A percentile compares a stretch with the other conserved stretches of the same genome.
Conservation (phyloP, 2,888 invertebrate genomes). For the Halictus ligatus region DNA sequence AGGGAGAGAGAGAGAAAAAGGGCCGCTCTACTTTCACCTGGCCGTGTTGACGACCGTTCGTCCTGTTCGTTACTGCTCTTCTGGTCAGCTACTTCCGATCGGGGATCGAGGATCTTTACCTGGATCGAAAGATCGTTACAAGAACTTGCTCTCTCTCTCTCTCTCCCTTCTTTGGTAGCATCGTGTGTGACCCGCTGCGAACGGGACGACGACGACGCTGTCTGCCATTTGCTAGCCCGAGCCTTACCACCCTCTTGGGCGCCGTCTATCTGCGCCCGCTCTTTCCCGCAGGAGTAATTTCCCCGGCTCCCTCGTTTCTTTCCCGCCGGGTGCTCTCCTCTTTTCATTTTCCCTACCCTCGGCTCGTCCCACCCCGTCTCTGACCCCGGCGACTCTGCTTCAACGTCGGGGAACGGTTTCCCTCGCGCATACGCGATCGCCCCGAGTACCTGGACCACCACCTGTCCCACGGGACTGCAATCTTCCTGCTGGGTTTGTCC, state of each 20-base stretch:
- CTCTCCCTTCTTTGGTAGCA: slow-evolving; percentile 34
- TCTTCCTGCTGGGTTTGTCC: slow-evolving; percentile 40
- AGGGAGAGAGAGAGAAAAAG: not conserved
- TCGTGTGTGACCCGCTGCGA: slow-evolving; percentile 36
- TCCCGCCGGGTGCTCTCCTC: slow-evolving; percentile 33
- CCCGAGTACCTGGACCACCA: slow-evolving; percentile 29
- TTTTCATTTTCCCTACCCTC: slow-evolving; percentile 44
- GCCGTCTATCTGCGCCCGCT: slow-evolving; percentile 74
- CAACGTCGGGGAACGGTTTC: not conserved
- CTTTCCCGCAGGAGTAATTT: slow-evolving; percentile 70
- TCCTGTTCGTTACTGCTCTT: not conserved
- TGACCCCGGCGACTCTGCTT: not conserved
- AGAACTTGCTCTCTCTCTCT: not conserved
- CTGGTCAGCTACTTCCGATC: slow-evolving; percentile 58
- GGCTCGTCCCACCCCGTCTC: not conserved
- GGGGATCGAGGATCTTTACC: slow-evolving; percentile 26
- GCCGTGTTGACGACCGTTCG: not conserved
- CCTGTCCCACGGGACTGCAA: slow-evolving; percentile 47
- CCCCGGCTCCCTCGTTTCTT: slow-evolving; percentile 53
- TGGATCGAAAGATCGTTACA: not conserved
- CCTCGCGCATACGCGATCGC: slow-evolving; percentile 43
- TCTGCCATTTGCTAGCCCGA: slow-evolving; percentile 71
- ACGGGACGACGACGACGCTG: slow-evolving; percentile 60
- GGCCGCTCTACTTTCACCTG: slow-evolving; percentile 14
- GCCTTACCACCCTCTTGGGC: slow-evolving; percentile 77